Percentiles rank a stretch among this genome's conserved stretches.
phyloP scores from a whole-genome alignment of 2,113 vertebrate genomes.

The Chunga burmeisteri region DNA sequence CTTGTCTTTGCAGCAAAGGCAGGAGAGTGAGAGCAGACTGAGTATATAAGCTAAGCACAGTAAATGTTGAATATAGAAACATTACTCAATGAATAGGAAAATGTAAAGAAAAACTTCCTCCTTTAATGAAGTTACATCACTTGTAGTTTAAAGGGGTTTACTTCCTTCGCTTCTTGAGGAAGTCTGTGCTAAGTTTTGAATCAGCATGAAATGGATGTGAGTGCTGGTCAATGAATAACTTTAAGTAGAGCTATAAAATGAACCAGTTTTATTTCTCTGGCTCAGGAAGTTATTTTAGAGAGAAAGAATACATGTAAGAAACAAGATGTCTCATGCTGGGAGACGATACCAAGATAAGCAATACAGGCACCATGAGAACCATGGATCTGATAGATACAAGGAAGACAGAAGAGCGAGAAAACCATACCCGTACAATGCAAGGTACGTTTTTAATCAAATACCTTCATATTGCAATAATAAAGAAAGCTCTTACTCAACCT shows the following conservation, averaged over 20 bases:
- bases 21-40: background rate
- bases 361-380: background rate
- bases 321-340: constrained; percentile 25
- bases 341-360: constrained; percentile 24
- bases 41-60: background rate
- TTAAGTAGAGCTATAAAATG: constrained; percentile 5
- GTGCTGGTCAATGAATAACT: constrained; percentile 42
- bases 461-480: background rate
- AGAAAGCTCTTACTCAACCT: background rate
- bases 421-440: background rate
- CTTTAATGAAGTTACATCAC: background rate
- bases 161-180: background rate
- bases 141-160: background rate
- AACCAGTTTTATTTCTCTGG: background rate
- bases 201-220: background rate
- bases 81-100: background rate
- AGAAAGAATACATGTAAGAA: constrained; percentile 1
- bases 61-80: background rate
- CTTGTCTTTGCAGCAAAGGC: background rate
- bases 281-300: constrained; percentile 1
- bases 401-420: constrained; percentile 43
- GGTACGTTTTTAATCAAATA: background rate
- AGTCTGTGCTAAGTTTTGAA: background rate
- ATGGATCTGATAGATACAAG: background rate
- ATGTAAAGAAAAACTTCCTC: background rate